A percentile compares a stretch with the other conserved stretches of the same genome.
Conservation (phyloP, 2,888 invertebrate species). For the Amblyjoppa fuscipennis region DNA sequence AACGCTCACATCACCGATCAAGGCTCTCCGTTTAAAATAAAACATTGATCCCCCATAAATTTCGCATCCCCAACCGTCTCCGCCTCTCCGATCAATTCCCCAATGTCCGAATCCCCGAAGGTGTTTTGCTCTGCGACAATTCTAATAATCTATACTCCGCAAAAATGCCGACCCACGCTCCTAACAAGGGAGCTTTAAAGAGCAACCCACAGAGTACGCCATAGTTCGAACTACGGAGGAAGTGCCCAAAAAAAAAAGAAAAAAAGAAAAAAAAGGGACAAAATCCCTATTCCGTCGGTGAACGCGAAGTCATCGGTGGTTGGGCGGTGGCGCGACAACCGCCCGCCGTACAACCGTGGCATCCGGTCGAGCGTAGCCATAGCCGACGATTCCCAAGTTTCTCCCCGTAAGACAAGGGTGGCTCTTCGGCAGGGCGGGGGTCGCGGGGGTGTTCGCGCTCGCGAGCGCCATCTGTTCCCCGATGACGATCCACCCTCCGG, state of each 20-base stretch:
- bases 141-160: too few species aligned
- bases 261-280: not conserved
- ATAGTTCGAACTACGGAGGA: not conserved
- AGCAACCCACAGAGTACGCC: conserved; percentile 12
- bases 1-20: not conserved
- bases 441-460: conserved; percentile 71
- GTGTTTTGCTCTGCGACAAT: too few species aligned
- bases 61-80: not conserved
- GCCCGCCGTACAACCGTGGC: not conserved
- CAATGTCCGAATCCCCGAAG: too few species aligned
- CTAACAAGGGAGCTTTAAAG: not conserved
- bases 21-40: not conserved
- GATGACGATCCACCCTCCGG: conserved; percentile 78
- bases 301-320: conserved; percentile 8
- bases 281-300: not conserved
- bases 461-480: conserved; percentile 79
- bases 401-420: conserved; percentile 63
- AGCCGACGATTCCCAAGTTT: conserved; percentile 36
- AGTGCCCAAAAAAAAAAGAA: not conserved
- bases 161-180: not conserved
- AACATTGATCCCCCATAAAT: not conserved
- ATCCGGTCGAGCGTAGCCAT: conserved; percentile 8
- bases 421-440: conserved; percentile 36
- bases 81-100: not conserved
- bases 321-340: conserved; percentile 49